Conservation (phyloP, 2,113 vertebrate genomes). For the Zapornia atra region DNA sequence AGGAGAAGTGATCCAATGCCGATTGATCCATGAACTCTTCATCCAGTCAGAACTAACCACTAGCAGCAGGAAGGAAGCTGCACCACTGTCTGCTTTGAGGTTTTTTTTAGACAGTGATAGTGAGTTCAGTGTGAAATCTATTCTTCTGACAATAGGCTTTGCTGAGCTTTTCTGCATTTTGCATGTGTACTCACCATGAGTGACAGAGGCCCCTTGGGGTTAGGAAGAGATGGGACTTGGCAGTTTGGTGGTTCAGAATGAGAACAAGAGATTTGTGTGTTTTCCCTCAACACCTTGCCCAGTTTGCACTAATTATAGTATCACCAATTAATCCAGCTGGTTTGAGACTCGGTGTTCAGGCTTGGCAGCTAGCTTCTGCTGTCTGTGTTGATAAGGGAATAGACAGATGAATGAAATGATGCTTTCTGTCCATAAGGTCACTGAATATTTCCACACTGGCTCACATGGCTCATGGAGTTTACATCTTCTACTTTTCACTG, state of each 20-base stretch:
- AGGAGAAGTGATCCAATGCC: background rate
- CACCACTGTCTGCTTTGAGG: background rate
- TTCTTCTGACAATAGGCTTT: background rate
- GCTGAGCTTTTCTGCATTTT: background rate
- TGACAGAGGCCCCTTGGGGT: background rate
- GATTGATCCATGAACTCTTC: background rate
- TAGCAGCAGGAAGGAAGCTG: background rate
- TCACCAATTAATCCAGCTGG: background rate
- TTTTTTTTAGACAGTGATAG: background rate
- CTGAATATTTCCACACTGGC: accelerated
- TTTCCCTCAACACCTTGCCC: background rate
- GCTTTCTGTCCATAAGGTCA: background rate
- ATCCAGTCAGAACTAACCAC: background rate
- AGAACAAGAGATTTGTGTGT: background rate
- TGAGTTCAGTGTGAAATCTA: background rate
- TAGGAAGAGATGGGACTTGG: background rate
- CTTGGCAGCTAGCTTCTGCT: background rate
- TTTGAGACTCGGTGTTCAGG: background rate
- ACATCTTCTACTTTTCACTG: background rate
- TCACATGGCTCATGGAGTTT: background rate
- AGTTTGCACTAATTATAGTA: background rate
- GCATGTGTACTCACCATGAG: background rate
- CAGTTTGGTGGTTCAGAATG: background rate
- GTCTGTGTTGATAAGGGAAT: background rate
- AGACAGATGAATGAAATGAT: background rate